Evolutionary conservation across 2,888 invertebrate genomes (phyloP).

Genomic region (Leptinotarsa peninsularis): DNA sequence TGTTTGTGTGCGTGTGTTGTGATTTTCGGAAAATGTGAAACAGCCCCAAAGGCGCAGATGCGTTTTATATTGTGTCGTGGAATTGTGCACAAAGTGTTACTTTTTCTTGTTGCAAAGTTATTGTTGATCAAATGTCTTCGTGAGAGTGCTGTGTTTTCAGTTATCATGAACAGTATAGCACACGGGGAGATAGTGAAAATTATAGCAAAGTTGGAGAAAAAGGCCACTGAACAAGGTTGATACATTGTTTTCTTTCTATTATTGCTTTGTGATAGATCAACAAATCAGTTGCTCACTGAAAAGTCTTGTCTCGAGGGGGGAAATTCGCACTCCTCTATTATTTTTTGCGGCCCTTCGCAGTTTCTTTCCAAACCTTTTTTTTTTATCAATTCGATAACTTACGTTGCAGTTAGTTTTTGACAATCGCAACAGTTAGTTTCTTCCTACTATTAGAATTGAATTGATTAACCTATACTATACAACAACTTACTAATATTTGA

Average conservation of each 20-base stretch:
- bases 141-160: conserved; percentile 33
- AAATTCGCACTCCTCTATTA: no score
- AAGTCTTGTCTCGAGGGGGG: no score
- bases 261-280: neutral
- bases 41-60: conserved; percentile 39
- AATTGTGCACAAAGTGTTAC: conserved; percentile 40
- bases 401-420: no score
- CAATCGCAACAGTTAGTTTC: no score
- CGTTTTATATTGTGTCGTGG: conserved; percentile 40
- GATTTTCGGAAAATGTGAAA: conserved; percentile 31
- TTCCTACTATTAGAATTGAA: no score
- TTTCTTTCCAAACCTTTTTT: no score
- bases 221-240: conserved; percentile 41
- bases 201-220: conserved; percentile 46
- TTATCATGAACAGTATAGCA: conserved; percentile 44
- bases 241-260: neutral
- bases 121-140: conserved; percentile 41
- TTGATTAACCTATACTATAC: no score
- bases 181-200: conserved; percentile 47
- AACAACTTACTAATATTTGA: no score
- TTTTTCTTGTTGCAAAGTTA: conserved; percentile 32
- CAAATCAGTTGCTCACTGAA: no score
- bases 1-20: neutral
- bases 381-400: no score
- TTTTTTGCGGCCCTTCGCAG: no score